Percentiles rank a stretch among this genome's conserved stretches.
Conservation (phyloP, 2,888 invertebrate species). For the Theretra japonica region DNA sequence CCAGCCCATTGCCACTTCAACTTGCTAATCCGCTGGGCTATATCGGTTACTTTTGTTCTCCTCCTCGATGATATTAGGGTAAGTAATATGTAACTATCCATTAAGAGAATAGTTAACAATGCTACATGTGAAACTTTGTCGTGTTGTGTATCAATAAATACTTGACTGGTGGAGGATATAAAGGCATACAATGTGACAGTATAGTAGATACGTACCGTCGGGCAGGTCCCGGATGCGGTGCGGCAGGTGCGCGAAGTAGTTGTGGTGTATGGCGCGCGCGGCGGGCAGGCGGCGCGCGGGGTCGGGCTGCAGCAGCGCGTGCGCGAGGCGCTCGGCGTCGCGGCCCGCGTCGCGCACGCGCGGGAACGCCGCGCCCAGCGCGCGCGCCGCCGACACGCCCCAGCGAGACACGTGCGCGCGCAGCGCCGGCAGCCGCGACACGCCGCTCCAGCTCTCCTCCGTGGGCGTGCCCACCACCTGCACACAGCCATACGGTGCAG, state of each 20-base stretch:
- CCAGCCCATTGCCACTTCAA: no score
- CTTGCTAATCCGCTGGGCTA: no score
- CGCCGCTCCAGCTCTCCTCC: slow-evolving; percentile 97
- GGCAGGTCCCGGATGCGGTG: slow-evolving; percentile 95
- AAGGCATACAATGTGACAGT: no score
- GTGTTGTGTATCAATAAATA: no score
- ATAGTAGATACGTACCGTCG: slow-evolving; percentile 87
- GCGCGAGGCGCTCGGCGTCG: slow-evolving; percentile 95
- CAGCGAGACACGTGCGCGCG: slow-evolving; percentile 86
- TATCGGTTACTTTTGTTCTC: no score
- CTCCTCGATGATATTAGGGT: no score
- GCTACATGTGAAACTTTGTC: no score
- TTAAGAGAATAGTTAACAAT: no score
- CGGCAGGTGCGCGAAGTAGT: slow-evolving; percentile 96
- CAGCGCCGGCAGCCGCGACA: slow-evolving; percentile 94
- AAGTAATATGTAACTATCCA: no score
- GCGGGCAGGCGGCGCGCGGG: slow-evolving; percentile 95
- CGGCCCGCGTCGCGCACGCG: slow-evolving; percentile 94
- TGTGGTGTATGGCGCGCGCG: slow-evolving; percentile 93
- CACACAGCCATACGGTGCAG: no score
- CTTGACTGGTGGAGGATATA: no score
- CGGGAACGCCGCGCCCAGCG: slow-evolving; percentile 94
- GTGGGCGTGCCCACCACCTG: slow-evolving; percentile 97
- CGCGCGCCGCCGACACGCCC: slow-evolving; percentile 89
- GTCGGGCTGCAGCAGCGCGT: slow-evolving; percentile 93